Percentiles rank a stretch among this genome's conserved stretches.
Evolutionary conservation across 2,888 invertebrate species (phyloP).

Genomic region (Incurvaria masculella): DNA sequence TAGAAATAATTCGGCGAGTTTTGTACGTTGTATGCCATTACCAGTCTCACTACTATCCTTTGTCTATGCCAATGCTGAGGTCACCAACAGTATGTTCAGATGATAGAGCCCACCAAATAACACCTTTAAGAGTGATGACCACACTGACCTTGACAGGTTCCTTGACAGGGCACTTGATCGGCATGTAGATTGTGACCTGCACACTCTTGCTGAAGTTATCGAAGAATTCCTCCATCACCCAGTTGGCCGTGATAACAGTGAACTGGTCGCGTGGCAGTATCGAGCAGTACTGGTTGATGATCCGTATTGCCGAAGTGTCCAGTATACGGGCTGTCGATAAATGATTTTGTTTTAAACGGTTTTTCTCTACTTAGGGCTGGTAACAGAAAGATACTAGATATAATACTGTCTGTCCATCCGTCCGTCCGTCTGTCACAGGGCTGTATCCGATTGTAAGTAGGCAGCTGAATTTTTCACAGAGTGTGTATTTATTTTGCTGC

Average conservation of each 20-base stretch:
- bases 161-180: constrained; percentile 73
- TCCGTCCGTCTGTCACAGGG: too few relatives aligned
- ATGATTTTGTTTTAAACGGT: too few relatives aligned
- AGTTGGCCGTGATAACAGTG: constrained; percentile 50
- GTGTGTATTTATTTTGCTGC: too few relatives aligned
- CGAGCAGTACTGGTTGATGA: constrained; percentile 79
- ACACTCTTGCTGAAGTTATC: too few relatives aligned
- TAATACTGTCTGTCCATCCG: too few relatives aligned
- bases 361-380: background rate
- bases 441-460: background rate
- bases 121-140: constrained; percentile 7
- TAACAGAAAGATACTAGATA: background rate
- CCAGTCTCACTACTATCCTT: too few relatives aligned
- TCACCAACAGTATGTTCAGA: too few relatives aligned
- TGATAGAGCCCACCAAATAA: constrained; percentile 2
- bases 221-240: constrained; percentile 27
- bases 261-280: constrained; percentile 77
- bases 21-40: too few relatives aligned
- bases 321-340: constrained; percentile 34
- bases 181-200: constrained; percentile 65
- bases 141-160: constrained; percentile 63
- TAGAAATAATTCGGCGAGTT: too few relatives aligned
- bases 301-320: constrained; percentile 59
- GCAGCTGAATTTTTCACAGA: too few relatives aligned
- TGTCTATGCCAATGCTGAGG: too few relatives aligned